Evolutionary conservation across 2,888 invertebrate species (phyloP).

Genomic region (Amphimallon solstitiale): DNA sequence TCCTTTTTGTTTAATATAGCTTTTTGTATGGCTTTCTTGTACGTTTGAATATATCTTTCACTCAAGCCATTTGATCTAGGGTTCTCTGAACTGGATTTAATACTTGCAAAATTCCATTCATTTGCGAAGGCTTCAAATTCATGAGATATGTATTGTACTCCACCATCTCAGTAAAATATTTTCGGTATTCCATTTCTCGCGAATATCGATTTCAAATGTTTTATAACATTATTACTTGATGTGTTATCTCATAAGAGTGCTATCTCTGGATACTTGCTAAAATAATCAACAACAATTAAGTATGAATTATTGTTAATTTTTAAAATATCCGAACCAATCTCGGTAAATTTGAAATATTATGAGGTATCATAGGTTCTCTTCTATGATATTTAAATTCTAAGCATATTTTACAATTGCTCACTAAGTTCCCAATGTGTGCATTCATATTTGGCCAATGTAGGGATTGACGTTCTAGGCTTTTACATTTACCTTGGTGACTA

Average conservation of each 20-base stretch:
- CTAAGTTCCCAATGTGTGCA: background rate
- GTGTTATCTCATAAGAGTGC: background rate
- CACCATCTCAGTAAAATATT: background rate
- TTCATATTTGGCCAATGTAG: background rate
- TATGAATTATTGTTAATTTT: background rate
- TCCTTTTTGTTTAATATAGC: too few relatives aligned
- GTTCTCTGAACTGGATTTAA: too few relatives aligned
- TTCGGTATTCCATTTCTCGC: background rate
- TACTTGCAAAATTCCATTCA: too few relatives aligned
- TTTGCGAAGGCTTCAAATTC: too few relatives aligned
- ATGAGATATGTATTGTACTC: background rate
- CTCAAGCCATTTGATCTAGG: too few relatives aligned
- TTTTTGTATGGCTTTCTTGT: too few relatives aligned
- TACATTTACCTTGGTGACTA: too few relatives aligned
- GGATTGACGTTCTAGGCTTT: background rate
- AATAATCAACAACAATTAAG: too few relatives aligned
- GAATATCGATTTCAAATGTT: background rate
- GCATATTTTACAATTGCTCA: background rate
- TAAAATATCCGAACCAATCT: background rate
- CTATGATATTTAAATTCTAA: background rate
- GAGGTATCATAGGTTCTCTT: constrained; percentile 2
- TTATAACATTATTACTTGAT: background rate
- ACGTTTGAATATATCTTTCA: too few relatives aligned
- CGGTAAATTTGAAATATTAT: background rate
- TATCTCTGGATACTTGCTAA: too few relatives aligned